phyloP scores from a whole-genome alignment of 2,888 invertebrate genomes.

The Clivina fossor region DNA sequence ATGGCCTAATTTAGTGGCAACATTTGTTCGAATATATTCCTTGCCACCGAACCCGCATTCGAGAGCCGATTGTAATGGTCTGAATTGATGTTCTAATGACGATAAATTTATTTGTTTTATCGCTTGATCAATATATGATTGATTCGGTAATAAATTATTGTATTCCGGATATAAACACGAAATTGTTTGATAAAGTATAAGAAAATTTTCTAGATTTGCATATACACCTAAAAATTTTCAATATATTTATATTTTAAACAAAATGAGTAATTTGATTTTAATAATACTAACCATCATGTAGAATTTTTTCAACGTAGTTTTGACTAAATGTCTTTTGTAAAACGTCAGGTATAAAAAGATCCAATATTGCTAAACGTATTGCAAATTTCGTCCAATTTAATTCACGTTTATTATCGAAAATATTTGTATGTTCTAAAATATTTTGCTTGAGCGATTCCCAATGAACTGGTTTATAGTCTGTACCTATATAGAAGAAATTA shows the following conservation, averaged over 20 bases:
- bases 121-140: slow-evolving; percentile 51
- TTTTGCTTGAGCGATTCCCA: slow-evolving; percentile 57
- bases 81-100: slow-evolving; percentile 31
- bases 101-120: slow-evolving; percentile 48
- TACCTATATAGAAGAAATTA: slow-evolving; percentile 22
- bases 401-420: slow-evolving; percentile 36
- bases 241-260: neutral
- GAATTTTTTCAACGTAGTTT: slow-evolving; percentile 52
- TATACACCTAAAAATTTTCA: neutral
- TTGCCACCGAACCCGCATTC: slow-evolving; percentile 60
- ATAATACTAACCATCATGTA: slow-evolving; percentile 49
- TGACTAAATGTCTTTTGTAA: slow-evolving; percentile 57
- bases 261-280: slow-evolving; percentile 38
- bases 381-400: slow-evolving; percentile 57
- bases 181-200: slow-evolving; percentile 60
- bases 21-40: slow-evolving; percentile 57
- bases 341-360: slow-evolving; percentile 59
- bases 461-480: slow-evolving; percentile 61
- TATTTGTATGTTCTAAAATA: slow-evolving; percentile 39
- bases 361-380: slow-evolving; percentile 61
- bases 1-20: slow-evolving; percentile 59
- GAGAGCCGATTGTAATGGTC: slow-evolving; percentile 55
- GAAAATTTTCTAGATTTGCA: slow-evolving; percentile 46
- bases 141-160: slow-evolving; percentile 51
- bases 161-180: slow-evolving; percentile 46